A percentile compares a stretch with the other conserved stretches of the same genome.
Conservation (phyloP, 2,797 vertebrate species). For the Lindbergichthys nudifrons region DNA sequence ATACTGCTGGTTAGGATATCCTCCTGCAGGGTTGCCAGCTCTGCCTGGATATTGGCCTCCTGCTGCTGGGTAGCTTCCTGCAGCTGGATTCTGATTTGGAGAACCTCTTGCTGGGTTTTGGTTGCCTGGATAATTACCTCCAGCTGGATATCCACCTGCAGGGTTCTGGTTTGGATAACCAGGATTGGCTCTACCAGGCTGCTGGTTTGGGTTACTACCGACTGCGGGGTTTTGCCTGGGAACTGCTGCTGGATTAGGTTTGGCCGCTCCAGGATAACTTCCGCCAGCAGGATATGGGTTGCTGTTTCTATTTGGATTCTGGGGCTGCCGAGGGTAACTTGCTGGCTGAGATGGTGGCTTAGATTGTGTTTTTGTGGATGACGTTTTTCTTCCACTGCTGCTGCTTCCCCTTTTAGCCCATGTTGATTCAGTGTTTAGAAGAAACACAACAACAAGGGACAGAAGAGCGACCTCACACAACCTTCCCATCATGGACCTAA, state of each 20-base stretch:
- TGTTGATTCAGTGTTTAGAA: constrained; percentile 61
- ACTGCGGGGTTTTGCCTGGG: constrained; percentile 69
- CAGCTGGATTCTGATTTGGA: constrained; percentile 57
- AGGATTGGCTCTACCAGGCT: constrained; percentile 60
- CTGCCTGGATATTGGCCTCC: constrained; percentile 54
- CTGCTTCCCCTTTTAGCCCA: constrained; percentile 61
- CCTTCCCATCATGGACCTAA: constrained; percentile 67
- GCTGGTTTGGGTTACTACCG: constrained; percentile 65
- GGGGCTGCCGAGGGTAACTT: constrained; percentile 71
- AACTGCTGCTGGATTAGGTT: constrained; percentile 61
- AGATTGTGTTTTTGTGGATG: constrained; percentile 61
- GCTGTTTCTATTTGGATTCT: constrained; percentile 66
- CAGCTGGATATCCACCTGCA: constrained; percentile 51
- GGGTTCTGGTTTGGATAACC: constrained; percentile 56
- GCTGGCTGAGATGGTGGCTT: constrained; percentile 65
- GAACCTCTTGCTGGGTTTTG: constrained; percentile 56
- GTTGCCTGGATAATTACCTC: constrained; percentile 63
- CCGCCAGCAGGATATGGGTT: constrained; percentile 79
- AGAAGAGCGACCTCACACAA: constrained; percentile 41
- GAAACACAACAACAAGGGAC: constrained; percentile 57
- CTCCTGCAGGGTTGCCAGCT: constrained; percentile 35
- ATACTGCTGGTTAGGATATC: constrained; percentile 58
- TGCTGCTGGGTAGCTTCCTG: constrained; percentile 46
- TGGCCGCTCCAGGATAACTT: constrained; percentile 72
- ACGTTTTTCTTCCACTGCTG: constrained; percentile 45